phyloP scores from a whole-genome alignment of 2,888 invertebrate genomes.

The Ennomos quercinarius region DNA sequence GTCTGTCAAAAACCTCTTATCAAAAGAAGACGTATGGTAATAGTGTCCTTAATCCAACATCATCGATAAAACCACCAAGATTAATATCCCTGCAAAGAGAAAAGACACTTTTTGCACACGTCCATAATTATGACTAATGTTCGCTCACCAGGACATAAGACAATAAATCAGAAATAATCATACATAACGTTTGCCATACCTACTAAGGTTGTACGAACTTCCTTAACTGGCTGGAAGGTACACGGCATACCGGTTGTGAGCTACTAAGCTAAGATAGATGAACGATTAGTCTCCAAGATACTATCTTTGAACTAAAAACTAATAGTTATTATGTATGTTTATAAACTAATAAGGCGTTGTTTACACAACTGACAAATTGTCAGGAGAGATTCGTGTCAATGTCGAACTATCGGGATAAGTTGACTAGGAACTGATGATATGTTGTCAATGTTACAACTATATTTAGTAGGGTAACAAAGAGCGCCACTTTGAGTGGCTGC shows the following conservation, averaged over 20 bases:
- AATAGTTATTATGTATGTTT: slow-evolving; percentile 28
- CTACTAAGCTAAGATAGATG: slow-evolving; percentile 62
- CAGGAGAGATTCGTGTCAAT: slow-evolving; percentile 30
- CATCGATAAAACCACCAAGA: slow-evolving; percentile 39
- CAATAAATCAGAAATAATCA: slow-evolving; percentile 64
- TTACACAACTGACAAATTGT: slow-evolving; percentile 34
- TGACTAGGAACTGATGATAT: slow-evolving; percentile 25
- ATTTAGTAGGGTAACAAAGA: background rate
- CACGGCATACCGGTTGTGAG: slow-evolving; percentile 63
- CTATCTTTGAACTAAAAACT: slow-evolving; percentile 35
- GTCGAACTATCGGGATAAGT: slow-evolving; percentile 30
- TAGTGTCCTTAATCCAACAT: slow-evolving; percentile 32
- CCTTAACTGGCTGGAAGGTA: slow-evolving; percentile 51
- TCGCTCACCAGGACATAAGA: slow-evolving; percentile 45
- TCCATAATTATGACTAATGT: slow-evolving; percentile 59
- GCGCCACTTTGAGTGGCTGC: too few species aligned
- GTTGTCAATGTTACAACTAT: slow-evolving; percentile 15
- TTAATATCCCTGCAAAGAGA: slow-evolving; percentile 42
- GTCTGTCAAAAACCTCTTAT: background rate
- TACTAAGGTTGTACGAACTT: slow-evolving; percentile 65
- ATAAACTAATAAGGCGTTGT: slow-evolving; percentile 19
- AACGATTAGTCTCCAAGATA: slow-evolving; percentile 68
- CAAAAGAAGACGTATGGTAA: background rate
- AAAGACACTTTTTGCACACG: slow-evolving; percentile 45
- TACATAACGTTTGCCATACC: slow-evolving; percentile 61